Conservation (phyloP, 2,888 invertebrate genomes). For the Tachystola acroxantha region DNA sequence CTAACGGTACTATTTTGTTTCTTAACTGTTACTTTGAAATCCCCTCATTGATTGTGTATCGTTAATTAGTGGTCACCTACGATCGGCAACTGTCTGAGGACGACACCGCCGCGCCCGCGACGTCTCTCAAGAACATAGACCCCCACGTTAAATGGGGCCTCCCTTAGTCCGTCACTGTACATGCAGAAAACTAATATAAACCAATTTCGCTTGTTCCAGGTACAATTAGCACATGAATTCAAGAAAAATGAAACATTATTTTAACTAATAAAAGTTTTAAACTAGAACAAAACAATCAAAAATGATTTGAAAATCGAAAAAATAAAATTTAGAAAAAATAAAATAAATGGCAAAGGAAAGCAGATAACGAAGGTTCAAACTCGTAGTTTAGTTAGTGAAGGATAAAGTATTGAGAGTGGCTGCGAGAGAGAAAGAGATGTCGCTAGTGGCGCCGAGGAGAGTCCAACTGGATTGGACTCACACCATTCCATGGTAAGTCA, state of each 20-base stretch:
- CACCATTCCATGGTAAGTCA: constrained; percentile 65
- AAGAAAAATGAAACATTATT: background rate
- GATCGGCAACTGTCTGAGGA: too few relatives aligned
- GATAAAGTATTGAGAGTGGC: constrained; percentile 15
- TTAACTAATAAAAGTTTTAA: background rate
- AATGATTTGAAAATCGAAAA: background rate
- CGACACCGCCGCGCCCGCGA: too few relatives aligned
- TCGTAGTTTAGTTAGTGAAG: constrained; percentile 1
- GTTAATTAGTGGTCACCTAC: too few relatives aligned
- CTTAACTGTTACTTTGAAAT: too few relatives aligned
- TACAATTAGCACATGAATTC: background rate
- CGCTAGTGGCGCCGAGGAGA: constrained; percentile 62
- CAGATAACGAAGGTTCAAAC: background rate
- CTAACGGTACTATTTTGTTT: too few relatives aligned
- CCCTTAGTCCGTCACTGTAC: too few relatives aligned
- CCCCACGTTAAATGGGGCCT: too few relatives aligned
- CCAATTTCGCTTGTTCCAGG: background rate
- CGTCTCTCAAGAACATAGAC: too few relatives aligned
- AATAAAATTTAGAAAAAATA: background rate
- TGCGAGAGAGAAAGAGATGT: constrained; percentile 37
- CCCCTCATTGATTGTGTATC: too few relatives aligned
- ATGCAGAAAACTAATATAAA: background rate
- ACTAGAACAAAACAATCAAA: background rate
- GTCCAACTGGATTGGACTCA: constrained; percentile 67
- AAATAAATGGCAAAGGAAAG: background rate